Percentiles rank a stretch among this genome's conserved stretches.
Evolutionary conservation across 2,888 invertebrate genomes (phyloP).

Genomic region (Watsonalla cultraria): DNA sequence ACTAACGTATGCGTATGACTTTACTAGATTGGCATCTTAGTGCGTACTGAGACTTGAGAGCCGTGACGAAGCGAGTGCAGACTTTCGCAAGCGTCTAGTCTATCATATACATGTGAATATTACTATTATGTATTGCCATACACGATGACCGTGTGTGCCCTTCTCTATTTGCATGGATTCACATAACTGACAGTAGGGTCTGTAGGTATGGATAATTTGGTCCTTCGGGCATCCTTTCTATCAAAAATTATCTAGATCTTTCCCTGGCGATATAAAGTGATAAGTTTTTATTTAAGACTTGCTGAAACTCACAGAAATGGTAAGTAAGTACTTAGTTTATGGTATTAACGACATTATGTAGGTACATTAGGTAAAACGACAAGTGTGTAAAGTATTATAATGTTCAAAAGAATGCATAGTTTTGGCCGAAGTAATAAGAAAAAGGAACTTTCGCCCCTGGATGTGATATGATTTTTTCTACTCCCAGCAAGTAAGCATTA

Average conservation of each 20-base stretch:
- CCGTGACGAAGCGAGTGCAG: conserved; percentile 57
- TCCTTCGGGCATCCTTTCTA: no score
- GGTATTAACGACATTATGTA: no score
- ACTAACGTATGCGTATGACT: conserved; percentile 57
- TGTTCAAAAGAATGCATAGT: no score
- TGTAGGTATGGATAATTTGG: no score
- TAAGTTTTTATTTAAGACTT: no score
- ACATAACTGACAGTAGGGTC: no score
- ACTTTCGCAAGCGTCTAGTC: conserved; percentile 61
- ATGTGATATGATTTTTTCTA: conserved; percentile 40
- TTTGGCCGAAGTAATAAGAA: background rate
- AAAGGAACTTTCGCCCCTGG: background rate
- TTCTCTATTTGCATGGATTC: conserved; percentile 23
- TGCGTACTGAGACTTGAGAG: conserved; percentile 30
- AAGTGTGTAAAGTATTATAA: no score
- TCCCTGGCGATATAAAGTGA: no score
- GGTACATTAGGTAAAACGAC: no score
- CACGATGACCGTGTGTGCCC: conserved; percentile 14
- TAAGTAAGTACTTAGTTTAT: no score
- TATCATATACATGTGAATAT: conserved; percentile 18
- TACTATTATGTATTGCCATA: conserved; percentile 15
- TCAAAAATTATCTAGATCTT: no score
- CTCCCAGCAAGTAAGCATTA: conserved; percentile 29
- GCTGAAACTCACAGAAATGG: no score
- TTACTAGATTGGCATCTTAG: conserved; percentile 54